Conservation (phyloP, 2,113 vertebrate genomes). For the Pedetes capensis region DNA sequence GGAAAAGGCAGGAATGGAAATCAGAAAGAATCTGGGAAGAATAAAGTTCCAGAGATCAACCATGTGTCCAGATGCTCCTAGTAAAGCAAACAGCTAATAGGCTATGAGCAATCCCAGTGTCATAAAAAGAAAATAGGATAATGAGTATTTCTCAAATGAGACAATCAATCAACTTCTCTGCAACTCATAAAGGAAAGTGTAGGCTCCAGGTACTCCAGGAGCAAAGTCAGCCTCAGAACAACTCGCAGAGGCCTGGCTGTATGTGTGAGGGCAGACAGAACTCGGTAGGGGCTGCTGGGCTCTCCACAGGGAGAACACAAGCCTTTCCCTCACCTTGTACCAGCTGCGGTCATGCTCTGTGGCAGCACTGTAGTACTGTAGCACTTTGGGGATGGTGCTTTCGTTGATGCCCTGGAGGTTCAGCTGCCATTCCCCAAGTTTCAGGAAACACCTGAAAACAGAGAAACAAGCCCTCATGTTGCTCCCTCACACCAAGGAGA, state of each 20-base stretch:
- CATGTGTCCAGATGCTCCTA: conserved; percentile 24
- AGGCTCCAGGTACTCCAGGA: neutral
- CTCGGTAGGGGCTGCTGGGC: neutral
- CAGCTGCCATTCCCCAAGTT: conserved; percentile 98
- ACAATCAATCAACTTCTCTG: neutral
- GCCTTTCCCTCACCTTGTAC: conserved; percentile 92
- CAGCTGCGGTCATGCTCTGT: conserved; percentile 98
- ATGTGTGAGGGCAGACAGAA: neutral
- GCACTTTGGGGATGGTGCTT: conserved; percentile 97
- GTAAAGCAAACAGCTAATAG: conserved; percentile 25
- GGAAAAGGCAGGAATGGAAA: neutral
- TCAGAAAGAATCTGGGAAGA: neutral
- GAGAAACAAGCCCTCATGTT: neutral
- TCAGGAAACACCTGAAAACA: conserved; percentile 93
- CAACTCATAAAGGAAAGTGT: neutral
- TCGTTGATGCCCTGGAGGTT: conserved; percentile 99
- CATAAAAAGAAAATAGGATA: rapidly evolving
- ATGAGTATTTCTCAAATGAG: neutral
- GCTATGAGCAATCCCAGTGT: neutral
- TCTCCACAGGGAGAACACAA: neutral
- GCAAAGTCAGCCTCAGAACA: neutral
- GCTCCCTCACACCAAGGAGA: neutral
- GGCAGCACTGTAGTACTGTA: conserved; percentile 97
- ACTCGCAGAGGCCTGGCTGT: neutral
- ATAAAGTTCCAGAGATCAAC: neutral